A percentile compares a stretch with the other conserved stretches of the same genome.
phyloP scores from a whole-genome alignment of 2,113 vertebrate genomes.

The Neofelis nebulosa region DNA sequence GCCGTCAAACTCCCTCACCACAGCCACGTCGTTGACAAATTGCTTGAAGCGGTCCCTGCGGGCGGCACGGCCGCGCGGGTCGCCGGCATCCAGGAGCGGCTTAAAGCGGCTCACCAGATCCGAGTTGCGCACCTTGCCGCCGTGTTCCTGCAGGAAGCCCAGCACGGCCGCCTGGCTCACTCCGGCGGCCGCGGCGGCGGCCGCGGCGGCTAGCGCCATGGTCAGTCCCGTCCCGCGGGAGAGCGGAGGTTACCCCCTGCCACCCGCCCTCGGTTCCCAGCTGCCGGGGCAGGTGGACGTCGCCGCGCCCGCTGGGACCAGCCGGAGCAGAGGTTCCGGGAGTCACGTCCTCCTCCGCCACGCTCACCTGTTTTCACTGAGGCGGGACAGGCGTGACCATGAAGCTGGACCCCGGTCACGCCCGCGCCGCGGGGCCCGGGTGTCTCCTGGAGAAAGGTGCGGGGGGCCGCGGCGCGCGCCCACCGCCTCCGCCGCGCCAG shows the following conservation, averaged over 20 bases:
- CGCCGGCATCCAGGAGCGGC: conserved; percentile 83
- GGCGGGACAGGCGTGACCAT: not conserved
- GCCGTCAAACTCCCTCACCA: conserved; percentile 89
- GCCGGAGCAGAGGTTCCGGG: not conserved
- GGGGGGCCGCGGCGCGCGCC: not conserved
- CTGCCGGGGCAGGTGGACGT: not conserved
- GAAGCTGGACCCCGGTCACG: conserved; percentile 8
- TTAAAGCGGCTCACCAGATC: conserved; percentile 88
- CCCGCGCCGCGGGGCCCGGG: not conserved
- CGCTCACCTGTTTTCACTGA: conserved; percentile 29
- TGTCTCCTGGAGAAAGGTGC: not conserved
- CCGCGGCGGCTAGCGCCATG: conserved; percentile 77
- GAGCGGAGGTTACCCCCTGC: not conserved
- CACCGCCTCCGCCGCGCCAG: not conserved
- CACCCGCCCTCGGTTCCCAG: not conserved
- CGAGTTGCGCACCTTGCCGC: conserved; percentile 86
- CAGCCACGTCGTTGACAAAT: conserved; percentile 90
- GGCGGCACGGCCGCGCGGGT: conserved; percentile 82
- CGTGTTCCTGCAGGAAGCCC: conserved; percentile 83
- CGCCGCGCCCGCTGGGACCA: not conserved
- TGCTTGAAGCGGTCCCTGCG: conserved; percentile 89
- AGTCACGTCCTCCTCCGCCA: not conserved
- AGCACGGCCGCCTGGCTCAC: conserved; percentile 88
- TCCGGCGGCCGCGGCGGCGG: conserved; percentile 77
- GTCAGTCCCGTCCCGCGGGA: accelerated